Conservation (phyloP, 2,113 vertebrate species). For the Dermatemys mawii region DNA sequence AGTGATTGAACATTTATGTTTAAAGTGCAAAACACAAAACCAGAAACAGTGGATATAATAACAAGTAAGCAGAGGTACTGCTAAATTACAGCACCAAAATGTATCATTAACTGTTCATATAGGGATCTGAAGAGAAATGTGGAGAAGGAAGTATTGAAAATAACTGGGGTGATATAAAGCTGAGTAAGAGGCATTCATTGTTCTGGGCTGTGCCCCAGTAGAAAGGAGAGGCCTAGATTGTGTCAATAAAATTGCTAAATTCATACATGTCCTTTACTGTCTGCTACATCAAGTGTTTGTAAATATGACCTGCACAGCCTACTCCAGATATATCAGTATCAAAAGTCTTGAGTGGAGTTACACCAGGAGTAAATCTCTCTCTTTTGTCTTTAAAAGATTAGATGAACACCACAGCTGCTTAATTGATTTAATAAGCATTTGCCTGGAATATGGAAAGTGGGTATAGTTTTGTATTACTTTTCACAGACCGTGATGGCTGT, state of each 20-base stretch:
- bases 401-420: not conserved
- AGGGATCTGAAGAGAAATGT: not conserved
- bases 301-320: not conserved
- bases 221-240: not conserved
- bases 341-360: not conserved
- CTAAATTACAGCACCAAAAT: not conserved
- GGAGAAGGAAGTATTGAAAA: not conserved
- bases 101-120: not conserved
- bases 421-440: not conserved
- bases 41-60: not conserved
- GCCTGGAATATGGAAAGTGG: accelerated
- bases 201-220: not conserved
- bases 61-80: not conserved
- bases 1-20: not conserved
- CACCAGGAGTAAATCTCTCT: not conserved
- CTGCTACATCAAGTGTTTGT: not conserved
- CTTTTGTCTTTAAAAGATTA: not conserved
- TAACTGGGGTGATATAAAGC: not conserved
- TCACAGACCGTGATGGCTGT: not conserved
- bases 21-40: not conserved
- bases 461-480: not conserved
- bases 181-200: not conserved
- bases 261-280: not conserved
- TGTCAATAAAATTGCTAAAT: not conserved
- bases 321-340: not conserved